These are phyloP conservation scores for Ennomos quercinarius DNA, from an alignment of 2,888 invertebrate species.

Conservation along the genomic window DNA sequence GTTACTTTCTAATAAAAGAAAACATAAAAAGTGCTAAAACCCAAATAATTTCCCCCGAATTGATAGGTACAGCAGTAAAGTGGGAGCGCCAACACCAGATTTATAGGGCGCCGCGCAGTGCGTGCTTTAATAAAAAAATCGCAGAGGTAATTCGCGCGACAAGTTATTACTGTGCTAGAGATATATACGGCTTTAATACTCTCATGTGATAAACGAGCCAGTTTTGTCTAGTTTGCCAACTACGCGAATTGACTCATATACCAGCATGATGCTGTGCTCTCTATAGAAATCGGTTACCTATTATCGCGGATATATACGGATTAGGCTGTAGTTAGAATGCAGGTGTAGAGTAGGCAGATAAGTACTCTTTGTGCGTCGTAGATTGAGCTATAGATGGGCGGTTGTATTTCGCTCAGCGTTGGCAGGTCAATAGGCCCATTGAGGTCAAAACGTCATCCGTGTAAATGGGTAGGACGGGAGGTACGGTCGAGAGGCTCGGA, in stretches of 20 bases:
- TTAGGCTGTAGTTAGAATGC: conserved; percentile 4
- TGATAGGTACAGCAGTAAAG: conserved; percentile 75
- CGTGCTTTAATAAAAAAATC: conserved; percentile 80
- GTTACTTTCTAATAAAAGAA: conserved; percentile 63
- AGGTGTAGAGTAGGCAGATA: not conserved
- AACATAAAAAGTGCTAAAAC: conserved; percentile 65
- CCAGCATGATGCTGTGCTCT: conserved; percentile 31
- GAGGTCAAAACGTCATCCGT: conserved; percentile 48
- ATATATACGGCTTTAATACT: conserved; percentile 73
- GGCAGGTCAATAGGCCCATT: conserved; percentile 40
- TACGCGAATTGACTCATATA: conserved; percentile 53
- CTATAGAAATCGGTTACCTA: conserved; percentile 36
- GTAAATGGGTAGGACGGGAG: conserved; percentile 37
- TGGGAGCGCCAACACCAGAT: conserved; percentile 76
- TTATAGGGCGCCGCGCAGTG: conserved; percentile 80
- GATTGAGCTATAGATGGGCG: conserved; percentile 30
- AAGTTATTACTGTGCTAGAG: conserved; percentile 76
- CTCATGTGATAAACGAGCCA: conserved; percentile 69
- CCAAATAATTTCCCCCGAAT: conserved; percentile 71
- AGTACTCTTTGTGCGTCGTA: conserved; percentile 21
- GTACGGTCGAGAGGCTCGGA: conserved; percentile 33
- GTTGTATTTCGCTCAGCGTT: conserved; percentile 36
- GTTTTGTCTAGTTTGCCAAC: conserved; percentile 65
- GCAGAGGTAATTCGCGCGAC: conserved; percentile 80
- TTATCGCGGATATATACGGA: conserved; percentile 6